Base-by-base conservation (phyloP, 1,140 invertebrate species). In the Platorchestia sp. region DNA sequence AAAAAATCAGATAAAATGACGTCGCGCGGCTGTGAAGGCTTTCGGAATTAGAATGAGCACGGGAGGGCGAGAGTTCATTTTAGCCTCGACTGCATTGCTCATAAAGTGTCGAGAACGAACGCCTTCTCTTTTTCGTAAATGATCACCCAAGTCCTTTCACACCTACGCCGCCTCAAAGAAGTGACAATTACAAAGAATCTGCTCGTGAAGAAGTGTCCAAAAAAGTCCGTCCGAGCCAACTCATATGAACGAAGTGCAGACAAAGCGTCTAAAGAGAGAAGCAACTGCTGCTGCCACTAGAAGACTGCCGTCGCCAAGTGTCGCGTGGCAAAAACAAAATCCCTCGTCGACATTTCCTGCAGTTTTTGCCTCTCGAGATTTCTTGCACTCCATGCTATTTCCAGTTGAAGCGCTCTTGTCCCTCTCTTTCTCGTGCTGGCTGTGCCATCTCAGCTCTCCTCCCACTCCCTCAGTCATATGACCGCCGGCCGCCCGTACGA, bases 151-250 rank as follows among this genome's bases (percentile, higher is more conserved):
- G 43, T 93, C 91, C 91, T 47, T 93, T 93, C 91, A 93, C 91
- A 93, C 91, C 91, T 93, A 93, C 91, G 91, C 91, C 91, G 91
- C 91, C 91, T 93, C 91, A 93, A 93, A 93, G 91, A 93, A 93
- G 91, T 93, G 91, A 93, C 91, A 93, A 93, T 93, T 93, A 93
- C 91, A 93, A 93, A 93, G 91, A 93, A 93, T 93, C 91, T 93
- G 41, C 44, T 44, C 43, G 43, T 93, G 91, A 93, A 93, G 45
- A 93, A 93, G 91, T 93, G 91, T 93, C 91, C 87, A 44, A 93
- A 93, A 93, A 93, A 93, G 91, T 44, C 91, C 91, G 45, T 93
- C 91, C 91, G 91, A 93, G 91, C 91, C 91, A 93, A 93, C 91
- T 93, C 91, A 93, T 93, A 93, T 93, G 91, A 93, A 44, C 91